Conservation (phyloP, 2,113 vertebrate species). For the Eira barbara region DNA sequence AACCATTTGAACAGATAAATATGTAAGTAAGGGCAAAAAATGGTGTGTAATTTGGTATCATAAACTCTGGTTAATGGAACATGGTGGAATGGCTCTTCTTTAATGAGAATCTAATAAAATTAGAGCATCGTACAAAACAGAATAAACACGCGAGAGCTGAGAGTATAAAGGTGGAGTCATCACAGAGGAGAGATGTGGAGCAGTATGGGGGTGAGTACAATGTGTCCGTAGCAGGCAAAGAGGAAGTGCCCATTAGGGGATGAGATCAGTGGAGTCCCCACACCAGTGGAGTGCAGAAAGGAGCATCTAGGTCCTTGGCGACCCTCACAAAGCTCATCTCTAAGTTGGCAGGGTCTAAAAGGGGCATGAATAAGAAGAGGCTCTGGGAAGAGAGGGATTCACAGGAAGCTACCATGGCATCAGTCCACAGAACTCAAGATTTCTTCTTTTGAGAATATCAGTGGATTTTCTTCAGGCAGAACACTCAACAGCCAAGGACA, state of each 20-base stretch:
- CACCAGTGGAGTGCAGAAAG: neutral
- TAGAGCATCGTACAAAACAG: neutral
- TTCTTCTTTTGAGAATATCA: neutral
- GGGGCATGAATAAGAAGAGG: neutral
- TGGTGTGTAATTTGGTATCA: neutral
- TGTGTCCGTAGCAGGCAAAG: rapidly evolving
- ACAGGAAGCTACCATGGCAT: neutral
- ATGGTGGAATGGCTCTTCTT: neutral
- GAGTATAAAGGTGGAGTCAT: no score
- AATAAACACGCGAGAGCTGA: neutral
- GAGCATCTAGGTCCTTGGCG: neutral
- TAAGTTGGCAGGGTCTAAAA: no score
- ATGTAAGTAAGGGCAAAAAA: neutral
- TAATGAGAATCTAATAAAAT: neutral
- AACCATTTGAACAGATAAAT: neutral
- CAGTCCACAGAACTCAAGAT: neutral
- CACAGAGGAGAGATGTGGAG: neutral
- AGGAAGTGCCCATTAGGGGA: rapidly evolving
- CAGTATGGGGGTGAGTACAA: rapidly evolving
- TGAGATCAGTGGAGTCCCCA: neutral
- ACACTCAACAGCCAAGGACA: neutral
- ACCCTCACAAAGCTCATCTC: neutral
- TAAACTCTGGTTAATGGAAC: neutral
- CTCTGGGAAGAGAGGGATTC: neutral
- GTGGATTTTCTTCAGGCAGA: neutral